A percentile compares a stretch with the other conserved stretches of the same genome.
These are phyloP conservation scores for Pegoplata infirma DNA, from an alignment of 2,888 invertebrate genomes.

Conservation along the genomic window DNA sequence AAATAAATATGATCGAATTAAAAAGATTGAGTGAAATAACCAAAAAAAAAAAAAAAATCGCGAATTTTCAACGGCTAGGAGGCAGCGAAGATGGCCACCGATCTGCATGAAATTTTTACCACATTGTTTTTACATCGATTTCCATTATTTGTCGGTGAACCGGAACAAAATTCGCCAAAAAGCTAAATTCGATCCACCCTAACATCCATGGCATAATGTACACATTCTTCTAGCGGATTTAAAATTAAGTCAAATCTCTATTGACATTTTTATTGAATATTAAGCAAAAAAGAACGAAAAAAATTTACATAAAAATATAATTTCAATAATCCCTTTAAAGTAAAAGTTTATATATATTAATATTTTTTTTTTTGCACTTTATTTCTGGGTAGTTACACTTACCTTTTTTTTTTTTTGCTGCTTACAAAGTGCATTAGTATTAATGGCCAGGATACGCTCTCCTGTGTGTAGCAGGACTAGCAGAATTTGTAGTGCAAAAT, in stretches of 20 bases:
- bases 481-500: neutral
- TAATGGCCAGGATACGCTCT: conserved; percentile 26
- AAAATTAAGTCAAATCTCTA: conserved; percentile 25
- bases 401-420: conserved; percentile 12
- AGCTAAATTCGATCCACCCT: no score
- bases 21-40: no score
- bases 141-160: no score
- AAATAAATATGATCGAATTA: no score
- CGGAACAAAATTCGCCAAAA: no score
- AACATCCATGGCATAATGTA: no score
- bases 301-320: conserved; percentile 40
- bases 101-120: no score
- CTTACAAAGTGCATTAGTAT: conserved; percentile 36
- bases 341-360: conserved; percentile 21
- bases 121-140: no score
- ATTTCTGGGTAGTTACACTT: conserved; percentile 16
- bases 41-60: no score
- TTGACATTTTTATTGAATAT: conserved; percentile 49
- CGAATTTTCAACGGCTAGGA: no score
- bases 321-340: conserved; percentile 41
- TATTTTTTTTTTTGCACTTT: neutral
- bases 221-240: no score
- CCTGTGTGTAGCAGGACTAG: neutral
- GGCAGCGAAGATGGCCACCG: no score
- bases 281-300: conserved; percentile 1